Evolutionary conservation across 1,140 invertebrate species (phyloP).

Genomic region (Ceratosolen solmsi): DNA sequence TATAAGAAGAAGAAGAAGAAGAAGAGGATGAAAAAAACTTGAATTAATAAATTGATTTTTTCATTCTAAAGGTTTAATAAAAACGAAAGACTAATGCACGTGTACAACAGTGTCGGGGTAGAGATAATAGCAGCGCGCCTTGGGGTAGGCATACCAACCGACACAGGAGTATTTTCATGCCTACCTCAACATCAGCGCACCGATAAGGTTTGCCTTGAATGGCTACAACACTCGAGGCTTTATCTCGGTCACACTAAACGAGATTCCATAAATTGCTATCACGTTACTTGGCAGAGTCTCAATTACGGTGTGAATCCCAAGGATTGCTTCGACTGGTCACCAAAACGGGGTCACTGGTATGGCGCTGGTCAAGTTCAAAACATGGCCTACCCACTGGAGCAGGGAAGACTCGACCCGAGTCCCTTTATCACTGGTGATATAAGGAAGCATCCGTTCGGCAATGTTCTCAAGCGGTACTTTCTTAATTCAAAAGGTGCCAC

Average conservation of each 20-base stretch:
- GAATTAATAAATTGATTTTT: background rate
- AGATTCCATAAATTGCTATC: conserved; percentile 80
- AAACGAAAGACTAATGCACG: conserved; percentile 81
- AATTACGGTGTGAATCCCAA: conserved; percentile 78
- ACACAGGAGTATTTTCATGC: conserved; percentile 80
- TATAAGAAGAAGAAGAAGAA: too few species aligned
- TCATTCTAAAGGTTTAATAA: conserved; percentile 80
- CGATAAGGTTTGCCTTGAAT: conserved; percentile 82
- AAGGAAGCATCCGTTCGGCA: conserved; percentile 85
- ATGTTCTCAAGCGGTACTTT: conserved; percentile 86
- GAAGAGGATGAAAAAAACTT: too few species aligned
- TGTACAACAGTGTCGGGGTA: conserved; percentile 80
- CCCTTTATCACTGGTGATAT: conserved; percentile 89
- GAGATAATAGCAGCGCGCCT: conserved; percentile 83
- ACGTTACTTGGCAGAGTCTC: conserved; percentile 86
- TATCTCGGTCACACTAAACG: conserved; percentile 79
- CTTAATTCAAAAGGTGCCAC: conserved; percentile 88
- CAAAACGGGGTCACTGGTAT: conserved; percentile 82
- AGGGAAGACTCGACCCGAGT: conserved; percentile 80
- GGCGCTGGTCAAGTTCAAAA: conserved; percentile 85
- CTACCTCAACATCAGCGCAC: conserved; percentile 77
- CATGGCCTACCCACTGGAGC: conserved; percentile 86
- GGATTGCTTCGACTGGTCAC: conserved; percentile 87
- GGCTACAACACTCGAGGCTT: conserved; percentile 83
- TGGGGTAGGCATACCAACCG: conserved; percentile 74